Conservation (phyloP, 2,888 invertebrate genomes). For the Gastrophysa polygoni region DNA sequence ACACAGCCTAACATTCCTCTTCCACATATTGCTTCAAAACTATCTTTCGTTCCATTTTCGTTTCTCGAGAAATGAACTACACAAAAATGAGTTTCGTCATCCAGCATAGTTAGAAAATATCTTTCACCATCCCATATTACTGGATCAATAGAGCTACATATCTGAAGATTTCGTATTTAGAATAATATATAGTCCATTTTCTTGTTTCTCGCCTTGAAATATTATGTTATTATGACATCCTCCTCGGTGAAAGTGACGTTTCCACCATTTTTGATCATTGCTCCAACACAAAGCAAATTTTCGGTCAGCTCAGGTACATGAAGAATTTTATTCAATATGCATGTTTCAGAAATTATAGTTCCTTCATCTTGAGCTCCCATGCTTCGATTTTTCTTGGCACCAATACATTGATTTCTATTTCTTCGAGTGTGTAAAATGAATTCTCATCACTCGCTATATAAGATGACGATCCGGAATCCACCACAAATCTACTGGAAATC, state of each 20-base stretch:
- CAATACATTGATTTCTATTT: constrained; percentile 2
- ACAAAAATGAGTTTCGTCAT: constrained; percentile 50
- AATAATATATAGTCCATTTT: neutral
- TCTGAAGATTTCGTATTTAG: neutral
- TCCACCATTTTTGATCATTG: constrained; percentile 34
- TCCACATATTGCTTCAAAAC: constrained; percentile 32
- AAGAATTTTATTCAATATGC: constrained; percentile 30
- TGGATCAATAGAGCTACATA: constrained; percentile 49
- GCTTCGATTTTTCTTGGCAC: constrained; percentile 22
- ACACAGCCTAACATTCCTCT: no score
- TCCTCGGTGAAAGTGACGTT: neutral
- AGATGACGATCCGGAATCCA: constrained; percentile 13
- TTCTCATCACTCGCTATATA: constrained; percentile 21
- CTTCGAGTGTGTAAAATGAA: neutral
- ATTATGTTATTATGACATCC: neutral
- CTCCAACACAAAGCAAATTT: constrained; percentile 43
- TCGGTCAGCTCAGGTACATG: constrained; percentile 41
- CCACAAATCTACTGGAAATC: constrained; percentile 2
- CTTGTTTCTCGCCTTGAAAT: neutral
- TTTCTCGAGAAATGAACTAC: constrained; percentile 41
- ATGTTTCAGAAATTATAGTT: constrained; percentile 17
- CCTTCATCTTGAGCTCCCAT: constrained; percentile 24
- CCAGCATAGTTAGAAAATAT: constrained; percentile 48
- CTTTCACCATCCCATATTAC: constrained; percentile 45
- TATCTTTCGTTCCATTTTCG: constrained; percentile 30